Conservation (phyloP, 2,888 invertebrate species). For the Lagria hirta region DNA sequence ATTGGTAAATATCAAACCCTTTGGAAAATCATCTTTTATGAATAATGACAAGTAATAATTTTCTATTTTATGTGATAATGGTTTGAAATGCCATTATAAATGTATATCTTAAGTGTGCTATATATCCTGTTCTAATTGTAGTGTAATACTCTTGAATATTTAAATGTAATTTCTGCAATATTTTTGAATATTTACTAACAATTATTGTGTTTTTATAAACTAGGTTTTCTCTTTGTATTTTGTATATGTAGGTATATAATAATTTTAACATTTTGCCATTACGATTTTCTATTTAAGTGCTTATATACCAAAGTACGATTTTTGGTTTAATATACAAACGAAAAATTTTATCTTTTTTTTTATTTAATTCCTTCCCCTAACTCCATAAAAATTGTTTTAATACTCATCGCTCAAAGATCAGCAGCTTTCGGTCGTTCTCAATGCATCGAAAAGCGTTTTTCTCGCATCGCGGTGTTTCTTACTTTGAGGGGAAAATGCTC, state of each 20-base stretch:
- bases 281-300: constrained; percentile 38
- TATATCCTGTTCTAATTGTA: constrained; percentile 37
- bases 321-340: constrained; percentile 41
- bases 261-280: constrained; percentile 37
- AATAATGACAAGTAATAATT: constrained; percentile 38
- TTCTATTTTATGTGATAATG: constrained; percentile 44
- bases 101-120: constrained; percentile 53
- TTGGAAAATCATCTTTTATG: constrained; percentile 21
- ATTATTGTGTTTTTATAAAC: constrained; percentile 22
- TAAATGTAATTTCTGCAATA: constrained; percentile 30
- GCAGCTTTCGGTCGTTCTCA: no score
- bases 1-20: constrained; percentile 17
- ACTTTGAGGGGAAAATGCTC: no score
- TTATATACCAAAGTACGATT: constrained; percentile 44
- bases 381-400: no score
- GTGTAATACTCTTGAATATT: constrained; percentile 27
- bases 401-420: no score
- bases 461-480: no score
- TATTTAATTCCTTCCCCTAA: no score
- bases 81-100: constrained; percentile 51
- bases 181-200: constrained; percentile 22
- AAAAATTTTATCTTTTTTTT: constrained; percentile 1
- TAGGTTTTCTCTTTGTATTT: constrained; percentile 8
- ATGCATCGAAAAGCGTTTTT: no score
- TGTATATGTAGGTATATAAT: constrained; percentile 24